Percentiles rank a stretch among this genome's conserved stretches.
Evolutionary conservation across 2,797 vertebrate species (phyloP).

Genomic region (Strix occidentalis): DNA sequence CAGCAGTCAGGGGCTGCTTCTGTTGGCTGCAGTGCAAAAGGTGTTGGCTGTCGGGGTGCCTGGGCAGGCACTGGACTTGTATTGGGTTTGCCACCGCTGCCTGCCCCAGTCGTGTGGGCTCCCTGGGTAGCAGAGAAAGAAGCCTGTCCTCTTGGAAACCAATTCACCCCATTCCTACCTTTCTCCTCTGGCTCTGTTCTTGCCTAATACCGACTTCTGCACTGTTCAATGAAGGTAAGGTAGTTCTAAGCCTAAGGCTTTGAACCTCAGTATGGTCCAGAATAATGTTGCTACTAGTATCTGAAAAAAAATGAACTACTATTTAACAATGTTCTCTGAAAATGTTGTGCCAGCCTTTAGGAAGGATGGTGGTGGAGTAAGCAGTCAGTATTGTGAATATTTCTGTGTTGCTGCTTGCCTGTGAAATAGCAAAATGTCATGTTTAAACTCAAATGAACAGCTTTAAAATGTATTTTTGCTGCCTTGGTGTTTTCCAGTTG

Average conservation of each 20-base stretch:
- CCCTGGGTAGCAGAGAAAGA: background rate
- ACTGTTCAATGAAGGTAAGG: background rate
- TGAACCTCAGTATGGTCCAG: background rate
- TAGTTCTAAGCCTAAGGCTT: background rate
- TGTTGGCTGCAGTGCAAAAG: accelerated
- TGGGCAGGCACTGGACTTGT: background rate
- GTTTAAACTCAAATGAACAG: background rate
- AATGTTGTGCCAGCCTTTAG: background rate
- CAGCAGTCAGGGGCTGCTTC: background rate
- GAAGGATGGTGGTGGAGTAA: background rate
- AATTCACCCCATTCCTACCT: accelerated
- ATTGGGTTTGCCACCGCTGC: background rate
- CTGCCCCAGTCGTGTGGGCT: accelerated
- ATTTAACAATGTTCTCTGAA: background rate
- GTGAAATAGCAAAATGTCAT: background rate
- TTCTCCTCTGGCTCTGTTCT: background rate
- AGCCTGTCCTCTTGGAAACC: background rate
- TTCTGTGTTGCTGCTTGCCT: background rate
- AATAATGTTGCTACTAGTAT: too few species aligned
- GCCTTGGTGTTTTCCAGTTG: background rate
- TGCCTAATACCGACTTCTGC: background rate
- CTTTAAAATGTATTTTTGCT: background rate
- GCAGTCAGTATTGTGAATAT: background rate
- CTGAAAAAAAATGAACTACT: background rate
- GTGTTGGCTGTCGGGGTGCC: accelerated